Conservation (phyloP, 64 coral and sea anemone genomes). For the Stichodactyla helianthus region DNA sequence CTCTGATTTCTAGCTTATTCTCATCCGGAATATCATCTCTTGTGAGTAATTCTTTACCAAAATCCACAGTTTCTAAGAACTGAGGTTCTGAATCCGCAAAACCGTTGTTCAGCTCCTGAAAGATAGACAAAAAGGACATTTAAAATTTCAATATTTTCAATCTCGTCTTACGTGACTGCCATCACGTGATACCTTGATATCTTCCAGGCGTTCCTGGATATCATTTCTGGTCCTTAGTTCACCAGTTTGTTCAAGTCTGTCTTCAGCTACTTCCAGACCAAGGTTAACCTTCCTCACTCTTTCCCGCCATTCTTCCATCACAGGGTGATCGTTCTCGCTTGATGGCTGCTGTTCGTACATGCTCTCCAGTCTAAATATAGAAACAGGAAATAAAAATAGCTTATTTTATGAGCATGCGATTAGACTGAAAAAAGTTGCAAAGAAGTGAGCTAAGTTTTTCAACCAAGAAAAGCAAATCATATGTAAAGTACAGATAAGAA, state of each 20-base stretch:
- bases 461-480: neutral
- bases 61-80: conserved; percentile 22
- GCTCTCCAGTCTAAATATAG: neutral
- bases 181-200: conserved; percentile 16
- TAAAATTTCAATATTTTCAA: too few relatives aligned
- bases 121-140: neutral
- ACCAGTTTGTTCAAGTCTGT: neutral
- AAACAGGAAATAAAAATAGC: neutral
- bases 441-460: neutral
- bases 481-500: too few relatives aligned
- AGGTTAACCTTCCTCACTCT: neutral
- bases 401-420: neutral
- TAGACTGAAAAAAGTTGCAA: neutral
- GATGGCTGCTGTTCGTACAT: conserved; percentile 11
- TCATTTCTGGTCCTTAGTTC: conserved; percentile 1
- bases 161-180: too few relatives aligned
- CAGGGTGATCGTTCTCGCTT: conserved; percentile 1
- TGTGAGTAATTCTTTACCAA: neutral
- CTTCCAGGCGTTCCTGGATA: conserved; percentile 4
- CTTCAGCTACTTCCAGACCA: conserved; percentile 15
- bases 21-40: conserved; percentile 14
- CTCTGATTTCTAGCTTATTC: conserved; percentile 22
- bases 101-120: conserved; percentile 19
- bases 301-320: conserved; percentile 27
- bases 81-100: conserved; percentile 17